Evolutionary conservation across 2,797 vertebrate genomes (phyloP).

Genomic region (Trematocara caparti): DNA sequence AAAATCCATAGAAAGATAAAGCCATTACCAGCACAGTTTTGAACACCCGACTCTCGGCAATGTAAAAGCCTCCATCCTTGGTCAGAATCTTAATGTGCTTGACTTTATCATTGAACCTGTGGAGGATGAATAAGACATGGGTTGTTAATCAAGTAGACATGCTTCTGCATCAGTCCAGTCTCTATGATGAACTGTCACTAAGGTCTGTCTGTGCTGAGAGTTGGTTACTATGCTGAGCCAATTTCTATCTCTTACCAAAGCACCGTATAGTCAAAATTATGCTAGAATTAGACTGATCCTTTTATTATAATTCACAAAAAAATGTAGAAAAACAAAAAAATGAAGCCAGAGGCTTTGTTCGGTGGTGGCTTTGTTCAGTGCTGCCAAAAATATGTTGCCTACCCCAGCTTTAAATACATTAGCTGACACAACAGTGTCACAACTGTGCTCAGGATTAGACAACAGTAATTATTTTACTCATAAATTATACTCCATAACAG

Average conservation of each 20-base stretch:
- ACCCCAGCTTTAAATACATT: not conserved
- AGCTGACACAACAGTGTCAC: not conserved
- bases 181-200: conserved; percentile 26
- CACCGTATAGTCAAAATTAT: not conserved
- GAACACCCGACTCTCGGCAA: conserved; percentile 92
- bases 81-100: conserved; percentile 98
- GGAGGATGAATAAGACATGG: conserved; percentile 83
- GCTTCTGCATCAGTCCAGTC: conserved; percentile 31
- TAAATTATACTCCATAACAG: not conserved
- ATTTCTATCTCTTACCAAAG: not conserved
- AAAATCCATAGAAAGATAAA: conserved; percentile 18
- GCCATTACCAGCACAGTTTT: conserved; percentile 88
- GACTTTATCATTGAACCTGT: conserved; percentile 93
- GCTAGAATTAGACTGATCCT: not conserved
- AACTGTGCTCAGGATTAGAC: not conserved
- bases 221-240: conserved; percentile 2
- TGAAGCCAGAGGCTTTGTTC: not conserved
- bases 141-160: conserved; percentile 71
- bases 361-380: not conserved
- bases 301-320: not conserved
- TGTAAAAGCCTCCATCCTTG: conserved; percentile 90
- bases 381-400: not conserved
- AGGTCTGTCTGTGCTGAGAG: conserved; percentile 10
- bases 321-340: not conserved
- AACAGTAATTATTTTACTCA: not conserved